phyloP scores from a whole-genome alignment of 2,797 vertebrate species.

The Sternarchorhynchus goeldii region DNA sequence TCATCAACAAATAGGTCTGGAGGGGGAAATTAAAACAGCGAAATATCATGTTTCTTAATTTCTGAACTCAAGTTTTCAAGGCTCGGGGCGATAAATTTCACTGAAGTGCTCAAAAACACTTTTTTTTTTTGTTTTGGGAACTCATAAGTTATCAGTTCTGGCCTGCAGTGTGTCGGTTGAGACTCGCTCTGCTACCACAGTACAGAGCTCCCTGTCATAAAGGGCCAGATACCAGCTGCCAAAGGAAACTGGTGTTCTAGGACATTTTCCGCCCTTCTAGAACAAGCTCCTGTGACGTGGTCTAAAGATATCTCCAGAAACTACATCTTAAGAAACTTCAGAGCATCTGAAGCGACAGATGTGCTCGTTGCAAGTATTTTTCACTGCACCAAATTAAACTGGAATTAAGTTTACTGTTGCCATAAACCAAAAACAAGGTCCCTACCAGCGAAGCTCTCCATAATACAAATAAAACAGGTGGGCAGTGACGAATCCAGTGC shows the following conservation, averaged over 20 bases:
- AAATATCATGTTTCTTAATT: slow-evolving; percentile 37
- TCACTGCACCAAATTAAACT: background rate
- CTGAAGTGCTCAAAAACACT: slow-evolving; percentile 24
- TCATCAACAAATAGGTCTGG: slow-evolving; percentile 45
- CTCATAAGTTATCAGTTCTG: slow-evolving; percentile 27
- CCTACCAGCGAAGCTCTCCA: background rate
- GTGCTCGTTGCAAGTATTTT: background rate
- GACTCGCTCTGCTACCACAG: background rate
- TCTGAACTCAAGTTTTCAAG: slow-evolving; percentile 41
- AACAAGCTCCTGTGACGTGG: background rate
- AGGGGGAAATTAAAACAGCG: slow-evolving; percentile 45
- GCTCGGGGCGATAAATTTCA: slow-evolving; percentile 32
- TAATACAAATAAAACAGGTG: background rate
- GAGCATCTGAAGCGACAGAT: slow-evolving; percentile 14
- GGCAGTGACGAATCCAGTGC: too few relatives aligned
- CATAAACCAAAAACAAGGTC: background rate
- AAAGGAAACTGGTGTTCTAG: slow-evolving; percentile 19
- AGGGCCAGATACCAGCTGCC: slow-evolving; percentile 1
- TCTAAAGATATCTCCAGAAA: background rate
- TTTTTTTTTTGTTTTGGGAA: background rate
- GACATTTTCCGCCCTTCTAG: slow-evolving; percentile 1
- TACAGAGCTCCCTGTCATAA: slow-evolving; percentile 5
- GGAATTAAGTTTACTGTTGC: background rate
- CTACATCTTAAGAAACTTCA: background rate
- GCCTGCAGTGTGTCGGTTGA: slow-evolving; percentile 1